Conservation (phyloP, 1,140 invertebrate species). For the Eufriesea mexicana region DNA sequence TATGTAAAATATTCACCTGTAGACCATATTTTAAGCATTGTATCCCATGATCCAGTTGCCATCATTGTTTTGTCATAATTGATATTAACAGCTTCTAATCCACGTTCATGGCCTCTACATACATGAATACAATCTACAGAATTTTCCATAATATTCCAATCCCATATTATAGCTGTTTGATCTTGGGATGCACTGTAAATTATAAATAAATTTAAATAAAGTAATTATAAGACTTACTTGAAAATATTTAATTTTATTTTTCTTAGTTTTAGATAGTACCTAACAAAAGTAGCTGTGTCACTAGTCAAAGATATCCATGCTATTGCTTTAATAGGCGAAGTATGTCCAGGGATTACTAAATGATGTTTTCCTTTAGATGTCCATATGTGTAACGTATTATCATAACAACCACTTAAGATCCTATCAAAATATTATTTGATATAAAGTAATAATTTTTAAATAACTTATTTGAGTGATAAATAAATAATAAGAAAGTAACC, state of each 20-base stretch:
- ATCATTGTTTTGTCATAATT: conserved; percentile 86
- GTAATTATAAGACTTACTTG: background rate
- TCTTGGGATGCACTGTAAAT: conserved; percentile 92
- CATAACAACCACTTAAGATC: conserved; percentile 97
- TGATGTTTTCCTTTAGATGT: conserved; percentile 91
- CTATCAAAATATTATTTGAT: conserved; percentile 77
- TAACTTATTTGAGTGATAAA: background rate
- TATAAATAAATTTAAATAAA: background rate
- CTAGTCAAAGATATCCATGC: conserved; percentile 90
- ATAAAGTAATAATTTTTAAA: background rate
- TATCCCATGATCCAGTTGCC: conserved; percentile 97
- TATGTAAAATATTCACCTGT: conserved; percentile 81
- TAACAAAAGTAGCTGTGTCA: conserved; percentile 88
- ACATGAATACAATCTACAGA: conserved; percentile 90
- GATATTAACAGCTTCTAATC: conserved; percentile 92
- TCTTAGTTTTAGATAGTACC: conserved; percentile 78
- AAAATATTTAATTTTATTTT: conserved; percentile 14
- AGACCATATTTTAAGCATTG: conserved; percentile 90
- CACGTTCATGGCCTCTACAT: conserved; percentile 94
- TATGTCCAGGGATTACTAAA: conserved; percentile 93
- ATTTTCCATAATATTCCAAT: conserved; percentile 90
- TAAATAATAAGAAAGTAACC: conserved; percentile 81
- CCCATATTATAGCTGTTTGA: conserved; percentile 95
- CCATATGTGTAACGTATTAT: conserved; percentile 96
- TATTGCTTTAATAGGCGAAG: conserved; percentile 92